phyloP scores from a whole-genome alignment of 2,888 invertebrate species.

The Brachypterus glaber region DNA sequence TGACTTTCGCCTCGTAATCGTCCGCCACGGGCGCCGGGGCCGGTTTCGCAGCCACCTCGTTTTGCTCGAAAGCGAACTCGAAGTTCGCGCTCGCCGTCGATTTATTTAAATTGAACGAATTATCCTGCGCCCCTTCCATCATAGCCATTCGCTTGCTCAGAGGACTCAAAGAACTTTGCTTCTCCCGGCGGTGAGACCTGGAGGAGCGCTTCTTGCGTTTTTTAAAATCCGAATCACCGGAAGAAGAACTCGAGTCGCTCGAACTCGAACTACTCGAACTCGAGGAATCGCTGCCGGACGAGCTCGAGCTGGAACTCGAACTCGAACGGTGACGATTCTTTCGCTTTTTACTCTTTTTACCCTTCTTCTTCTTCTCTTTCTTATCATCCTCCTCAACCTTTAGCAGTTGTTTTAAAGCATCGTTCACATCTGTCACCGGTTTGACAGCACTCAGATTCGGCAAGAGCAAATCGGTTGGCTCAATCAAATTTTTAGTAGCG shows the following conservation, averaged over 20 bases:
- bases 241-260: slow-evolving; percentile 37
- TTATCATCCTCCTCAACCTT: slow-evolving; percentile 45
- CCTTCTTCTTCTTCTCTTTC: slow-evolving; percentile 55
- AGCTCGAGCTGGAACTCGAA: slow-evolving; percentile 39
- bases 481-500: slow-evolving; percentile 50
- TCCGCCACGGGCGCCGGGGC: slow-evolving; percentile 21
- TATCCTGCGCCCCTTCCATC: slow-evolving; percentile 49
- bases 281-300: slow-evolving; percentile 52
- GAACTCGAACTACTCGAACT: slow-evolving; percentile 51
- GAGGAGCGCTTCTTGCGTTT: slow-evolving; percentile 47
- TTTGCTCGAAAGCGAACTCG: slow-evolving; percentile 43
- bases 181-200: slow-evolving; percentile 48
- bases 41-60: not conserved
- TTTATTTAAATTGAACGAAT: slow-evolving; percentile 61
- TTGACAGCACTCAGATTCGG: slow-evolving; percentile 48
- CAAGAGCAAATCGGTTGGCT: slow-evolving; percentile 51
- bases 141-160: slow-evolving; percentile 75
- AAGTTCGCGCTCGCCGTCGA: slow-evolving; percentile 47
- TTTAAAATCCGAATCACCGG: slow-evolving; percentile 51
- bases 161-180: slow-evolving; percentile 67
- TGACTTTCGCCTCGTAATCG: slow-evolving; percentile 42
- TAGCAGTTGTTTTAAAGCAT: slow-evolving; percentile 53
- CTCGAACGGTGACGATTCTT: slow-evolving; percentile 44
- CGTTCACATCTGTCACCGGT: slow-evolving; percentile 50
- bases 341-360: slow-evolving; percentile 56